Evolutionary conservation across 2,113 vertebrate species (phyloP), one percentile per base, ranked within the genome.

Genomic region (Ophiodon elongatus): DNA sequence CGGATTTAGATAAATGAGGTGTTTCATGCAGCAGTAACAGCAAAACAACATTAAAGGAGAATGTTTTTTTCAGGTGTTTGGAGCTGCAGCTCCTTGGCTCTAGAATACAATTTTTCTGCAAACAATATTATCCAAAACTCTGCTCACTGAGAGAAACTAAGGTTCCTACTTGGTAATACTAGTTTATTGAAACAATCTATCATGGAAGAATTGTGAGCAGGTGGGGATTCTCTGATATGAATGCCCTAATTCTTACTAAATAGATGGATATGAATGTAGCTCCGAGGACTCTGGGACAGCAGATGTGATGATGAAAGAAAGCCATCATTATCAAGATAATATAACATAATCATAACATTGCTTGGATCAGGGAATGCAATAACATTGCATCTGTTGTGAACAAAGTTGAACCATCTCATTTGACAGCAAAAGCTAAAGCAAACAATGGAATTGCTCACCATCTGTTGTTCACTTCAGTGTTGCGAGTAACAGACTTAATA

Each of bases 141-240:
- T 85, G 79, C 88, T 82, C 52, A 50, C 66, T 39, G 79, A 65
- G 59, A 56, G 63, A 72, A 88, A 73, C 37, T 13, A 4, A 66
- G 33, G 43, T 15, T 76, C 23, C 60, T 74, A 62, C n/a, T 79
- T 63, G 73, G 50, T 78, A 60, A 85, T 80, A 35, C 35, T 50
- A 45, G 27, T 45, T 87, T 82, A 88, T 79, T 91, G 82, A 75
- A 85, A 67, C 65, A 27, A 85, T 88, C 76, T 57, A 84, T 71
- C 52, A 85, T 4, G 17, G 11, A 29, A 25, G 23, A 37, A 62
- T 41, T 68, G 43, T n/a, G 63, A 59, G 73, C 33, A 27, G 13
- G 25, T 70, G 56, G 74, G 73, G 63, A 52, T 47, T 57, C 2
- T 4, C 43, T 68, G 66, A 52, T 45, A 25, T 67, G 57, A 73